phyloP scores from a whole-genome alignment of 2,113 vertebrate genomes.

The Entomyzon cyanotis region DNA sequence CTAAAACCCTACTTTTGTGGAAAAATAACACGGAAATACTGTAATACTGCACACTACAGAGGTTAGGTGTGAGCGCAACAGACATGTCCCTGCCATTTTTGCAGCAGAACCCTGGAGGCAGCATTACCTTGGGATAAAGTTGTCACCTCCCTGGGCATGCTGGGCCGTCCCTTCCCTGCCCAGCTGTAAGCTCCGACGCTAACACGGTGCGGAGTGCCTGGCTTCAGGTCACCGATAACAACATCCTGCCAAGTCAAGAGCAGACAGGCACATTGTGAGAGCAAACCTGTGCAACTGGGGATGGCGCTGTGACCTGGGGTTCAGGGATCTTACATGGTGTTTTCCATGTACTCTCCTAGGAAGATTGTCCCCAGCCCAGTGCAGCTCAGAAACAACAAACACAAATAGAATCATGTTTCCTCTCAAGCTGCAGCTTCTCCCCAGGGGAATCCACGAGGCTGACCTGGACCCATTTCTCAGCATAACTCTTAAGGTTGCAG shows the following conservation, averaged over 20 bases:
- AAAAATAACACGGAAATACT: neutral
- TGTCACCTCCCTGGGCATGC: conserved; percentile 83
- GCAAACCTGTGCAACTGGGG: neutral
- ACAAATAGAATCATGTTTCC: conserved; percentile 10
- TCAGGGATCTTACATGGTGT: neutral
- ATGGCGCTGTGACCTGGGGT: neutral
- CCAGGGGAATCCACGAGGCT: neutral
- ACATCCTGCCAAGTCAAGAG: conserved; percentile 79
- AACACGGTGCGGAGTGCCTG: conserved; percentile 84
- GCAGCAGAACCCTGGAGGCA: neutral
- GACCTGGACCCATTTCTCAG: neutral
- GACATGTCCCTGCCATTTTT: neutral
- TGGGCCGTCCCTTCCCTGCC: conserved; percentile 86
- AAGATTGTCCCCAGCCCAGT: neutral
- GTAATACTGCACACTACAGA: fast-evolving
- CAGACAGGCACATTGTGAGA: neutral
- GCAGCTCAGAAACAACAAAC: neutral
- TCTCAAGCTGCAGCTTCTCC: neutral
- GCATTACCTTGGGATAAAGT: conserved; percentile 85
- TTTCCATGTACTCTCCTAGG: neutral
- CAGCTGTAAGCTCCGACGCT: conserved; percentile 85
- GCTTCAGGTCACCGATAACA: conserved; percentile 81
- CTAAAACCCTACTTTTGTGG: neutral
- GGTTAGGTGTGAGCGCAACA: neutral
- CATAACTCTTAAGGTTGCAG: neutral